Conservation (phyloP, 1,140 invertebrate genomes). For the Tetramorium simillimum region DNA sequence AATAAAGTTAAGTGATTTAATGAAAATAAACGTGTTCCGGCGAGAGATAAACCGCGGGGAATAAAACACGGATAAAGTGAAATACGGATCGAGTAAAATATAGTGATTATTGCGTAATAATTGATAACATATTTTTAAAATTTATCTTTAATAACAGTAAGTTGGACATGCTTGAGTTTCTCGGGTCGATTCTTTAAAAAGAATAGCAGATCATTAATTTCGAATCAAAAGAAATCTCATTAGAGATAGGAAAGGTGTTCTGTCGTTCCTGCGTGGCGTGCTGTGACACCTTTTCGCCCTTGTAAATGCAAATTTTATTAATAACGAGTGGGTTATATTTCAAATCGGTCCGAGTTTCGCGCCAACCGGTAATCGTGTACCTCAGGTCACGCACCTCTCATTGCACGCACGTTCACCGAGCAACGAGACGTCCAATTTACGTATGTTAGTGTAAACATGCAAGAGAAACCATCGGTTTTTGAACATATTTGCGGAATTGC, state of each 20-base stretch:
- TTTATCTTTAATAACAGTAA: neutral
- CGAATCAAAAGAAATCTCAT: constrained; percentile 62
- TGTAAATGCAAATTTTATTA: constrained; percentile 83
- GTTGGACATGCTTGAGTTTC: neutral
- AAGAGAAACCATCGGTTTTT: constrained; percentile 11
- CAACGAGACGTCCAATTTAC: constrained; percentile 33
- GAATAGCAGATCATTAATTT: constrained; percentile 38
- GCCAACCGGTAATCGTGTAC: constrained; percentile 72
- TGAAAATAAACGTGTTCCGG: neutral
- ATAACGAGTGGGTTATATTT: constrained; percentile 80
- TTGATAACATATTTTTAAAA: neutral
- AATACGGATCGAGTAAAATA: neutral
- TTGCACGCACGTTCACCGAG: constrained; percentile 55
- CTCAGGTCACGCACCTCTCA: constrained; percentile 69
- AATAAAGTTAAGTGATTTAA: constrained; percentile 21
- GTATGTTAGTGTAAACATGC: constrained; percentile 16
- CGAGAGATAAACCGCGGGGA: too few relatives aligned
- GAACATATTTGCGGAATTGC: constrained; percentile 19
- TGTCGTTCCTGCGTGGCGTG: constrained; percentile 64
- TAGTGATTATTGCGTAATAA: neutral
- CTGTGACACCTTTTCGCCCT: constrained; percentile 79
- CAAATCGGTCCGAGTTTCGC: constrained; percentile 77
- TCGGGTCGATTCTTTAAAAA: neutral
- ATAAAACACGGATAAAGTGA: neutral
- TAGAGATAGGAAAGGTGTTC: constrained; percentile 60